Evolutionary conservation across 2,797 vertebrate genomes (phyloP).

Genomic region (Tarsius wallacei): DNA sequence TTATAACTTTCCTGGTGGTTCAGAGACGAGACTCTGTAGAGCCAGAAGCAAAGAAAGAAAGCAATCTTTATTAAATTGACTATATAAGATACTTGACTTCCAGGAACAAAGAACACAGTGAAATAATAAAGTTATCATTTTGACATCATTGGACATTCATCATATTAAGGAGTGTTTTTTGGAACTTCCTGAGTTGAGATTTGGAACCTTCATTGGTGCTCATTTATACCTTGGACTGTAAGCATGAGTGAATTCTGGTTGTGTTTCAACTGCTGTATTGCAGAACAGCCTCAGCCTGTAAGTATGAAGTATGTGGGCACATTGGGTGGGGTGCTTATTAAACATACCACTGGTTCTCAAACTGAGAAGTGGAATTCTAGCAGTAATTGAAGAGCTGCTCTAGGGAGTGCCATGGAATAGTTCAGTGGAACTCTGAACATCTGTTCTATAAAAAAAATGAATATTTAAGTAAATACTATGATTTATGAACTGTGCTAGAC

Average conservation of each 20-base stretch:
- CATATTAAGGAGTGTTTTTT: constrained; percentile 68
- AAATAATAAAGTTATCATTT: constrained; percentile 54
- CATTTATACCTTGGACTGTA: constrained; percentile 89
- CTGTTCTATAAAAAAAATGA: neutral
- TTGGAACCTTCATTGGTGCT: constrained; percentile 81
- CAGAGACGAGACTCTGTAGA: constrained; percentile 63
- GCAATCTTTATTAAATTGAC: constrained; percentile 59
- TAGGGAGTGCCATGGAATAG: neutral
- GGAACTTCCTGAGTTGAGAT: constrained; percentile 57
- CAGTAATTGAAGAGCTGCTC: neutral
- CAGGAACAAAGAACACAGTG: constrained; percentile 36
- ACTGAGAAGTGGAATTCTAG: neutral
- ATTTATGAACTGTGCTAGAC: neutral
- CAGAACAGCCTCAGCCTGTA: constrained; percentile 95
- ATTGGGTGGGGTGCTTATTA: neutral
- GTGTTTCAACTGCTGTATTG: constrained; percentile 97
- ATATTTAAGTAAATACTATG: neutral
- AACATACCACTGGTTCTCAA: neutral
- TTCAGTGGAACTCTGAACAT: neutral
- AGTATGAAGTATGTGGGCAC: constrained; percentile 88
- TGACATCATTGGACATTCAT: constrained; percentile 74
- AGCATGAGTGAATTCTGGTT: constrained; percentile 96
- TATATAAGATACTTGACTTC: constrained; percentile 43
- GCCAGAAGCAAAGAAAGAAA: constrained; percentile 80
- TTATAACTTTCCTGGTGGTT: constrained; percentile 77